Percentiles rank a stretch among this genome's conserved stretches.
These are phyloP conservation scores for Microcebus griseorufus DNA, from an alignment of 2,113 vertebrate species.

Conservation along the genomic window DNA sequence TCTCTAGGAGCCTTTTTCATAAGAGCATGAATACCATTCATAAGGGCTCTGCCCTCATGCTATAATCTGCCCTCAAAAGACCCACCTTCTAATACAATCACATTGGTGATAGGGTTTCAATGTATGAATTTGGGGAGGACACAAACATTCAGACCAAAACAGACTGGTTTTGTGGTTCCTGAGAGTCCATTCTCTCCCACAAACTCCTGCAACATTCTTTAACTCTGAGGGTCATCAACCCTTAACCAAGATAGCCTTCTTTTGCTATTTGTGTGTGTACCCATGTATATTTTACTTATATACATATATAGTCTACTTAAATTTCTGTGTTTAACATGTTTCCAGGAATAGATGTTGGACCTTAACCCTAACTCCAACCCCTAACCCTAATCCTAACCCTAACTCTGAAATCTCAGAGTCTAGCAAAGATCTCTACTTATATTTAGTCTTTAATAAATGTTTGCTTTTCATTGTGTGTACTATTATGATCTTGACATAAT, in stretches of 20 bases:
- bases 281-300: background rate
- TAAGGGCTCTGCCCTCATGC: background rate
- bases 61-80: background rate
- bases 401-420: background rate
- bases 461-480: slow-evolving; percentile 14
- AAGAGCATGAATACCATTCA: background rate
- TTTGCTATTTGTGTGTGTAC: background rate
- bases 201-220: background rate
- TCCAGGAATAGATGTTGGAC: background rate
- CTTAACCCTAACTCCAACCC: background rate
- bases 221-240: background rate
- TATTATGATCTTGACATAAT: slow-evolving; percentile 3
- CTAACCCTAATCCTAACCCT: background rate
- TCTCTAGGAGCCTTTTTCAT: background rate
- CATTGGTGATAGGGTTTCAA: background rate
- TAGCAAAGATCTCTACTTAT: background rate
- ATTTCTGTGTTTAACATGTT: background rate
- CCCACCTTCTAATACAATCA: background rate
- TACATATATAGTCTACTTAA: background rate
- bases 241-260: background rate
- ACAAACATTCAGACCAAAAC: background rate
- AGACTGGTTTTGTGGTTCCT: background rate
- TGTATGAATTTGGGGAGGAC: background rate
- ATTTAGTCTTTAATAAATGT: background rate
- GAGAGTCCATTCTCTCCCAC: background rate